Evolutionary conservation across 2,888 invertebrate genomes (phyloP).

Genomic region (Achlya flavicornis): DNA sequence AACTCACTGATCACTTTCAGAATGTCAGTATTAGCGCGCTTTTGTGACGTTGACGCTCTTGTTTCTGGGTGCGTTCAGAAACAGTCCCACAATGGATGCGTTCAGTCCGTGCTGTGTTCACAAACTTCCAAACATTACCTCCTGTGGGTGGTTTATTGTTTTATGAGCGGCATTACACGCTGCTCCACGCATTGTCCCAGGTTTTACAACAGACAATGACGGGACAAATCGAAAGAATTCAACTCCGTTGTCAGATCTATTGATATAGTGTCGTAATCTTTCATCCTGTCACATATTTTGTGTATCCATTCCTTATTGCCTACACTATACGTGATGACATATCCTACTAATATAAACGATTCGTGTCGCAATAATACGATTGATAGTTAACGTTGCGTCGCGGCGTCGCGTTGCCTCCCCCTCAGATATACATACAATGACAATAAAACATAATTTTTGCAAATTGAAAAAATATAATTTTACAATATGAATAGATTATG

Average conservation of each 20-base stretch:
- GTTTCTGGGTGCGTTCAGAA: constrained; percentile 38
- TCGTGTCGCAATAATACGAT: background rate
- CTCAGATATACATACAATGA: background rate
- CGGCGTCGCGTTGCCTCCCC: background rate
- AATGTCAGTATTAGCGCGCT: constrained; percentile 46
- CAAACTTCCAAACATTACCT: constrained; percentile 25
- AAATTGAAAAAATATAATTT: constrained; percentile 28
- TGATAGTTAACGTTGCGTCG: background rate
- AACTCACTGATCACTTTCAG: constrained; percentile 37
- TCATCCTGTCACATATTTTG: constrained; percentile 70
- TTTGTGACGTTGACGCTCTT: constrained; percentile 39
- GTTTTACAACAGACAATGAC: constrained; percentile 61
- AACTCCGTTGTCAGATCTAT: constrained; percentile 60
- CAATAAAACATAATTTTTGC: constrained; percentile 13
- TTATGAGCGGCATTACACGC: constrained; percentile 68
- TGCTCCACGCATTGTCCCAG: constrained; percentile 51
- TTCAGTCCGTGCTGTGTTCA: constrained; percentile 31
- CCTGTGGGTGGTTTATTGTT: constrained; percentile 78
- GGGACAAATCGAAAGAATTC: constrained; percentile 66
- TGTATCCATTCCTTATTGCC: constrained; percentile 37
- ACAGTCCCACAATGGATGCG: constrained; percentile 35
- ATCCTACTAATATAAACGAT: constrained; percentile 27
- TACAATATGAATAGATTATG: constrained; percentile 51
- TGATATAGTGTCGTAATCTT: constrained; percentile 68
- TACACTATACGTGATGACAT: constrained; percentile 36